phyloP scores from a whole-genome alignment of 1,140 invertebrate genomes.

The Conus ventricosus region DNA sequence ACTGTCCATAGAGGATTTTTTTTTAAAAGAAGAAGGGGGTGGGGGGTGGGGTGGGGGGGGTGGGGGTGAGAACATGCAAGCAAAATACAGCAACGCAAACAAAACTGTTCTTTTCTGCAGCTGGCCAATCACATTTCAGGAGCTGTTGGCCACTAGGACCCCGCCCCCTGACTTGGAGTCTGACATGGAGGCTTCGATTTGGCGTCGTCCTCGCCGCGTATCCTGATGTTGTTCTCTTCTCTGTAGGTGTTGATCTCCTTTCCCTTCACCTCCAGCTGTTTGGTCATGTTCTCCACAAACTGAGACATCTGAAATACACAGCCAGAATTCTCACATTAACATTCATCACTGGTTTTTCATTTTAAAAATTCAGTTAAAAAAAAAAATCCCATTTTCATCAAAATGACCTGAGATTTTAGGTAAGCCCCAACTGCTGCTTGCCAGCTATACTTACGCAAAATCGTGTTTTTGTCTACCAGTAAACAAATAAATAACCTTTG shows the following conservation, averaged over 20 bases:
- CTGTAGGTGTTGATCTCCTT: slow-evolving; percentile 94
- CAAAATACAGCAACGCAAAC: too few relatives aligned
- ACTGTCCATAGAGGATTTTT: too few relatives aligned
- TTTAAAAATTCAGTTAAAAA: background rate
- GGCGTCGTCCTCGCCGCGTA: slow-evolving; percentile 74
- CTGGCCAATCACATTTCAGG: background rate
- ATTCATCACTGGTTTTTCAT: background rate
- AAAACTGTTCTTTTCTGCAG: too few relatives aligned
- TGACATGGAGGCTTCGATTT: slow-evolving; percentile 36
- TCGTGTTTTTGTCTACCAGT: too few relatives aligned
- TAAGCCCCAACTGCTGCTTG: too few relatives aligned
- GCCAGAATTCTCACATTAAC: background rate
- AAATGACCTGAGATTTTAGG: too few relatives aligned
- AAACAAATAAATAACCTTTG: too few relatives aligned
- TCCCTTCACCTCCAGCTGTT: slow-evolving; percentile 90
- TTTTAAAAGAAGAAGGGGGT: background rate
- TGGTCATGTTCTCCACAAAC: slow-evolving; percentile 85
- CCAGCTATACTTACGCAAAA: too few relatives aligned
- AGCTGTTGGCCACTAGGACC: slow-evolving; percentile 64
- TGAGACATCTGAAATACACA: slow-evolving; percentile 81
- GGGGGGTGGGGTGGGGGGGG: too few relatives aligned
- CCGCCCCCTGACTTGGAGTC: slow-evolving; percentile 50
- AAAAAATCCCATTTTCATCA: background rate
- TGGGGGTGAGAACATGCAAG: too few relatives aligned
- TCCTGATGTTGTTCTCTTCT: slow-evolving; percentile 89